phyloP scores from a whole-genome alignment of 2,113 vertebrate species.

The Perognathus longimembris region DNA sequence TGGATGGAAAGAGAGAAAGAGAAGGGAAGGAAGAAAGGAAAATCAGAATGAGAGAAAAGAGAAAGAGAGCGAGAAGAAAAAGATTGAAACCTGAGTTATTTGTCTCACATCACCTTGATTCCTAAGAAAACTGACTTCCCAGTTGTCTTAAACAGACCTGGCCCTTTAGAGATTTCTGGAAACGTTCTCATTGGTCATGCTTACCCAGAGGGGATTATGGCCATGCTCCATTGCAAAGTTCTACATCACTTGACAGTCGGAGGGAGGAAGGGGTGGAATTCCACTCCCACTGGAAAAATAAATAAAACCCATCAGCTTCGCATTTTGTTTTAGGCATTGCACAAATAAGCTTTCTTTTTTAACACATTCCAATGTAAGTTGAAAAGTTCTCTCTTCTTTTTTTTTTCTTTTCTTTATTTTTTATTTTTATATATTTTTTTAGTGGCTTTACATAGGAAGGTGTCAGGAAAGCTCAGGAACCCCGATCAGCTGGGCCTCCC shows the following conservation, averaged over 20 bases:
- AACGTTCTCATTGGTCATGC: neutral
- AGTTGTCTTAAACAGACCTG: neutral
- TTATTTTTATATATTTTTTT: neutral
- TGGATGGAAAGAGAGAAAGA: fast-evolving
- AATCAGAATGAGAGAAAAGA: fast-evolving
- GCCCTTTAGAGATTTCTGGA: neutral
- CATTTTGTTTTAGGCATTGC: constrained; percentile 12
- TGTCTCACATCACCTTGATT: neutral
- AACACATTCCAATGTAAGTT: neutral
- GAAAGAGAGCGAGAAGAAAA: neutral
- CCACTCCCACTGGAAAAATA: neutral
- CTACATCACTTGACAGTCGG: neutral
- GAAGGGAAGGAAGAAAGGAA: fast-evolving
- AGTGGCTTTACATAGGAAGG: constrained; percentile 36
- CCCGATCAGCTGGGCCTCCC: neutral
- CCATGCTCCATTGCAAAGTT: neutral
- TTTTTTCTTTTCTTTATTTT: too few relatives aligned
- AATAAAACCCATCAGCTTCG: neutral
- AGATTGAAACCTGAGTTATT: neutral
- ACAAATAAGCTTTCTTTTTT: neutral
- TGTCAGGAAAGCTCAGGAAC: constrained; percentile 4
- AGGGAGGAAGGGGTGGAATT: neutral
- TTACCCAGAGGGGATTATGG: neutral
- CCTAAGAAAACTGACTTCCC: neutral
- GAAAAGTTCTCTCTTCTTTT: neutral